These are phyloP conservation scores for Drosophila mayri DNA, from an alignment of 1,140 invertebrate genomes.

Conservation along the genomic window DNA sequence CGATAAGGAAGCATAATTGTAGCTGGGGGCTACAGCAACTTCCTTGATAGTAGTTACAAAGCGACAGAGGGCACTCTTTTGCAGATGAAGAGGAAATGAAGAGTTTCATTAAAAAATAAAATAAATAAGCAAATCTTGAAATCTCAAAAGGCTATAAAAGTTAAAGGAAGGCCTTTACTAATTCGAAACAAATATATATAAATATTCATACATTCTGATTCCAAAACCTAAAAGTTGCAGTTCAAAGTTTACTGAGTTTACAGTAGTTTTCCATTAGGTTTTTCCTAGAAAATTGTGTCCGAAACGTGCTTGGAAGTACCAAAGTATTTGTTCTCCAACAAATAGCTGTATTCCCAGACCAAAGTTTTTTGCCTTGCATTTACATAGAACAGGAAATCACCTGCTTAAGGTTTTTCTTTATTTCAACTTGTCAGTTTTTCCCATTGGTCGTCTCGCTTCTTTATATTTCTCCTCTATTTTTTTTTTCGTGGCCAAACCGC, in stretches of 20 bases:
- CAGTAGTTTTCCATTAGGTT: conserved; percentile 23
- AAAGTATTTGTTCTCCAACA: conserved; percentile 8
- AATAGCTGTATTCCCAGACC: conserved; percentile 1
- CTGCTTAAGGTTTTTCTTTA: conserved; percentile 45
- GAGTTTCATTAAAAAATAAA: conserved; percentile 25
- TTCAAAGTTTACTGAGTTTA: neutral
- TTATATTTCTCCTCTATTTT: conserved; percentile 4
- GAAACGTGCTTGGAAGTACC: conserved; percentile 31
- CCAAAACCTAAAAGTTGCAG: neutral
- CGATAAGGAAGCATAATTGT: conserved; percentile 41
- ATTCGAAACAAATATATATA: too few relatives aligned
- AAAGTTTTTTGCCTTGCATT: conserved; percentile 31
- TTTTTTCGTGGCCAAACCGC: conserved; percentile 47
- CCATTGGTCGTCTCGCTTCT: conserved; percentile 14
- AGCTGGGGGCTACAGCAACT: conserved; percentile 18
- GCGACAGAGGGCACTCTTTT: neutral
- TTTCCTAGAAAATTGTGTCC: conserved; percentile 8
- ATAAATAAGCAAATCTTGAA: neutral
- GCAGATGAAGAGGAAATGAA: conserved; percentile 21
- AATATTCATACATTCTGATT: too few relatives aligned
- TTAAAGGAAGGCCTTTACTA: neutral
- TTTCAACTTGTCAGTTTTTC: conserved; percentile 48
- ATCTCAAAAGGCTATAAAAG: neutral
- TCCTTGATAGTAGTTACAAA: conserved; percentile 19
- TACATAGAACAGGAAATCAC: conserved; percentile 50